A percentile compares a stretch with the other conserved stretches of the same genome.
These are phyloP conservation scores for Hofmannophila pseudospretella DNA, from an alignment of 2,888 invertebrate species.

Conservation along the genomic window DNA sequence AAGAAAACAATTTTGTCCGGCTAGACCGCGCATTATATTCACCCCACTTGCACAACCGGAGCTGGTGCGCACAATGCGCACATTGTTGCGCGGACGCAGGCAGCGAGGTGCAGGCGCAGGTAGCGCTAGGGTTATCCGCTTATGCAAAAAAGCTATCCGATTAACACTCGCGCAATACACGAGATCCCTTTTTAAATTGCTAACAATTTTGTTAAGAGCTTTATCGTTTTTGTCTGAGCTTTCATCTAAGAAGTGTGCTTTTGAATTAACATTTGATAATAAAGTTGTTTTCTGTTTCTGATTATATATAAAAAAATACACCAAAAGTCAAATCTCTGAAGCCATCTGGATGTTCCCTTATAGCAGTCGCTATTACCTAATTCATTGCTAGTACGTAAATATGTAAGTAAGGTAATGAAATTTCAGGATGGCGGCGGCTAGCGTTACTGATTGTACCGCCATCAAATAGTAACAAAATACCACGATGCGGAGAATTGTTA, in stretches of 20 bases:
- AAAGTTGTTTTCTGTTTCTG: no score
- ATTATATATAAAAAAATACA: no score
- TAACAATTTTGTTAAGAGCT: slow-evolving; percentile 46
- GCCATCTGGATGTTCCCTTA: no score
- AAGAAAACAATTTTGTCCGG: slow-evolving; percentile 30
- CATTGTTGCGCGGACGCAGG: slow-evolving; percentile 34
- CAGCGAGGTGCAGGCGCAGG: slow-evolving; percentile 55
- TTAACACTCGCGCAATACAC: slow-evolving; percentile 65
- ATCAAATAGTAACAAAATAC: no score
- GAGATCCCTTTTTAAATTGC: slow-evolving; percentile 48
- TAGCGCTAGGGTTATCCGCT: slow-evolving; percentile 75
- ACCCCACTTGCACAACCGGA: slow-evolving; percentile 54
- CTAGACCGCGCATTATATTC: slow-evolving; percentile 21
- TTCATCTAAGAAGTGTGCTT: slow-evolving; percentile 40
- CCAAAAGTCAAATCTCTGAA: no score
- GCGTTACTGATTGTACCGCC: no score
- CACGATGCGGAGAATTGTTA: no score
- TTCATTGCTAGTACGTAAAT: no score
- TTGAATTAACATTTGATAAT: slow-evolving; percentile 13
- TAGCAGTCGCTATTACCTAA: no score
- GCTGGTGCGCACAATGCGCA: slow-evolving; percentile 42
- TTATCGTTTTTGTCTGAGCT: slow-evolving; percentile 21
- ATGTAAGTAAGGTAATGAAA: no score
- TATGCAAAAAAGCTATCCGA: slow-evolving; percentile 74
- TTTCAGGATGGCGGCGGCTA: no score